Evolutionary conservation across 2,797 vertebrate genomes (phyloP).

Genomic region (Kryptopterus vitreolus): DNA sequence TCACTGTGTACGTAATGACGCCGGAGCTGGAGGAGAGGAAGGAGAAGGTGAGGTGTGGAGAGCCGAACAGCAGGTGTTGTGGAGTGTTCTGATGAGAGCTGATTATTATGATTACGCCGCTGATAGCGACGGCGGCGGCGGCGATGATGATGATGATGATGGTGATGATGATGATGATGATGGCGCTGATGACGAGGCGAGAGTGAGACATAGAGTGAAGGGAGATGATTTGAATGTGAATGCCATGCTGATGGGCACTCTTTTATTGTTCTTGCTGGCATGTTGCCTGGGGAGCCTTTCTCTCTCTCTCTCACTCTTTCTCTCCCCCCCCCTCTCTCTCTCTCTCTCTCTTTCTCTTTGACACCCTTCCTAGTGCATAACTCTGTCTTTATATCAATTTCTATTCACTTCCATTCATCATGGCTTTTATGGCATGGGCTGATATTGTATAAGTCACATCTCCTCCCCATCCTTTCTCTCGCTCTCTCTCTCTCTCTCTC

Average conservation of each 20-base stretch:
- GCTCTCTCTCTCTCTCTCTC: constrained; percentile 2
- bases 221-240: constrained; percentile 53
- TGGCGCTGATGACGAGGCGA: constrained; percentile 16
- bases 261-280: constrained; percentile 40
- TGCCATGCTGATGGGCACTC: constrained; percentile 47
- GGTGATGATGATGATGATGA: constrained; percentile 44
- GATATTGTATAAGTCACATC: neutral
- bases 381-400: constrained; percentile 12
- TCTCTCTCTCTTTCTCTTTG: neutral
- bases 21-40: constrained; percentile 20
- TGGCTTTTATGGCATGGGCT: neutral
- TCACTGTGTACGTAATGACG: constrained; percentile 29
- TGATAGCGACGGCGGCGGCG: constrained; percentile 46
- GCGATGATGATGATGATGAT: constrained; percentile 35
- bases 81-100: constrained; percentile 51
- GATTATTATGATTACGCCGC: constrained; percentile 53
- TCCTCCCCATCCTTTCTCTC: neutral
- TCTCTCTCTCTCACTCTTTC: neutral
- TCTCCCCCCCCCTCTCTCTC: neutral
- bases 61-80: constrained; percentile 47
- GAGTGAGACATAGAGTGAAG: constrained; percentile 17
- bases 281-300: constrained; percentile 46
- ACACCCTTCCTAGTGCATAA: constrained; percentile 20
- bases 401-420: neutral
- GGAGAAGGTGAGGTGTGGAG: constrained; percentile 37